phyloP scores from a whole-genome alignment of 2,888 invertebrate genomes.

The Caradrina kadenii region DNA sequence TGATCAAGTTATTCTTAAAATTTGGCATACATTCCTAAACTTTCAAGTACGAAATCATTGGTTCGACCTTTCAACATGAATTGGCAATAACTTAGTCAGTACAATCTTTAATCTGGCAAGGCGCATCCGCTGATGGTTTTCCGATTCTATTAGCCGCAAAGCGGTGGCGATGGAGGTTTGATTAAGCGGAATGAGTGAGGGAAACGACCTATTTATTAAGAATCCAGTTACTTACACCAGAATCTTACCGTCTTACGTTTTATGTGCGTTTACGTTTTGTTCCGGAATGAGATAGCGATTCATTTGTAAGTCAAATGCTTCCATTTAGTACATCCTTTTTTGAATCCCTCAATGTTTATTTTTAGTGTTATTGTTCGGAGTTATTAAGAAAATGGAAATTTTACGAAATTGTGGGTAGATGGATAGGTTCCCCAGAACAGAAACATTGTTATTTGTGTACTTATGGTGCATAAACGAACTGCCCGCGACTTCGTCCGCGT shows the following conservation, averaged over 20 bases:
- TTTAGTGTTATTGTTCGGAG: background rate
- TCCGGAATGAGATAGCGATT: conserved; percentile 28
- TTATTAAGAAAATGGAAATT: background rate
- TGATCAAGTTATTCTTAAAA: conserved; percentile 4
- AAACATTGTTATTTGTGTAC: background rate
- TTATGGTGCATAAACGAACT: no score
- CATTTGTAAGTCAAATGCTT: conserved; percentile 49
- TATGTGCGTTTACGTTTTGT: conserved; percentile 40
- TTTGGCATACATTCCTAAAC: conserved; percentile 31
- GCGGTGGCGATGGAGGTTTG: conserved; percentile 72
- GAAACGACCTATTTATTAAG: conserved; percentile 75
- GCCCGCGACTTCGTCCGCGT: no score
- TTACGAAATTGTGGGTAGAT: background rate
- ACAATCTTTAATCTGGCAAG: conserved; percentile 78
- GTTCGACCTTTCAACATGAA: conserved; percentile 66
- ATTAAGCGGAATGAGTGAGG: conserved; percentile 80
- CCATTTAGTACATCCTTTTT: conserved; percentile 39
- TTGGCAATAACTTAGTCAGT: conserved; percentile 74
- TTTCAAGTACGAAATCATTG: conserved; percentile 51
- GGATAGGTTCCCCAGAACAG: background rate
- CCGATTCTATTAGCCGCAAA: conserved; percentile 86
- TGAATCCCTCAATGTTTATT: background rate
- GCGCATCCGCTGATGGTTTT: conserved; percentile 84
- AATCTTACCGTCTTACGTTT: conserved; percentile 48
- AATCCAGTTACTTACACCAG: conserved; percentile 56